These are phyloP conservation scores for Austrofundulus limnaeus DNA, from an alignment of 2,113 vertebrate genomes.

Conservation along the genomic window DNA sequence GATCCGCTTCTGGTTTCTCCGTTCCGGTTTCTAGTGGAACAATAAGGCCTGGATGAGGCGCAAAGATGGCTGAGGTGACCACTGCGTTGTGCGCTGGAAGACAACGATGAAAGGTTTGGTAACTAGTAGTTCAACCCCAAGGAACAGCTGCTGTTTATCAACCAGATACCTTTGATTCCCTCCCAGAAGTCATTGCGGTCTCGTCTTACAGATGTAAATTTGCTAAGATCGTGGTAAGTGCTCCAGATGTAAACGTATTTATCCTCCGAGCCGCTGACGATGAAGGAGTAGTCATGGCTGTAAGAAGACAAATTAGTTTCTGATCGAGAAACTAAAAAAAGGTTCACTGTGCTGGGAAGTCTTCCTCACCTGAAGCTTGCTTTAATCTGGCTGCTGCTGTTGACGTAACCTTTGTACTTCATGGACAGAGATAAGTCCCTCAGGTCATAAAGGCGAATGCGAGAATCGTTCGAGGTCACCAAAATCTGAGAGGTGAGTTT, in stretches of 20 bases:
- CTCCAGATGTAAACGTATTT: constrained; percentile 99
- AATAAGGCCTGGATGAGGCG: constrained; percentile 93
- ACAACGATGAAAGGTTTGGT: neutral
- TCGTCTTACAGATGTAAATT: constrained; percentile 95
- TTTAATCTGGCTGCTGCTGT: constrained; percentile 99
- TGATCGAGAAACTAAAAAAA: neutral
- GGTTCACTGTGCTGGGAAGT: neutral
- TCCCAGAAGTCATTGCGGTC: constrained; percentile 99
- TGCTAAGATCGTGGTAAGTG: constrained; percentile 97
- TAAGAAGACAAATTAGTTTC: constrained; percentile 19
- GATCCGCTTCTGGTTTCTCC: constrained; percentile 87
- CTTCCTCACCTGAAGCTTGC: constrained; percentile 95
- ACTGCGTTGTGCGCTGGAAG: constrained; percentile 94
- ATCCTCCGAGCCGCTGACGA: constrained; percentile 97
- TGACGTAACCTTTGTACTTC: constrained; percentile 99
- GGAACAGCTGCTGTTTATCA: neutral
- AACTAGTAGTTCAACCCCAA: neutral
- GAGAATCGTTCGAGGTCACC: constrained; percentile 97
- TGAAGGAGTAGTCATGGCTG: constrained; percentile 97
- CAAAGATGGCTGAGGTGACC: constrained; percentile 96
- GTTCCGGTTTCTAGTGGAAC: constrained; percentile 82
- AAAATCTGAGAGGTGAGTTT: constrained; percentile 83
- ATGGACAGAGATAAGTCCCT: constrained; percentile 97
- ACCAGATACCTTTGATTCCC: constrained; percentile 94
- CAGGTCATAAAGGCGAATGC: constrained; percentile 94